Evolutionary conservation across 2,888 invertebrate species (phyloP), one percentile per base, ranked within the genome.

Genomic region (Trichopria drosophilae): DNA sequence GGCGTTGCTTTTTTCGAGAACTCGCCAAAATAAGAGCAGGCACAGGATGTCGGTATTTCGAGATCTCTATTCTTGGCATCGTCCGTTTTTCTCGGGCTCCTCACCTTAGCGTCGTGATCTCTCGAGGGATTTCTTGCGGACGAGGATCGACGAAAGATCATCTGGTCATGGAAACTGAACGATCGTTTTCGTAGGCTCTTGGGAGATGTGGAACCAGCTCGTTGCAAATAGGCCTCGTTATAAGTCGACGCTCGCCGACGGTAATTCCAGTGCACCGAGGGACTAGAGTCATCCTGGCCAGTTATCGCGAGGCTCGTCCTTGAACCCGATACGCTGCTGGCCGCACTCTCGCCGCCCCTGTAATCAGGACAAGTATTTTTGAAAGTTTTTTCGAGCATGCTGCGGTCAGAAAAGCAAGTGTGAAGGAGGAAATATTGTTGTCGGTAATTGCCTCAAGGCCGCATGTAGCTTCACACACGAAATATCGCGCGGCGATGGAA

Each of bases 1-100:
- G 67, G 71, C 43, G 67, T 73, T 57, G 74, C 77, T 62, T 62
- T 81, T 79, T 49, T 82, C 78, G 84, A 82, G 72, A 15, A 83
- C 55, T 86, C 83, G 1, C 90, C 88, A 65, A 90, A 89, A 64
- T 90, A 90, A 0, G 89, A 88, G 65, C 90, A 89, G 0, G 88
- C 88, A 70, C 89, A 90, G 0, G 88, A 87, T 1, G 88, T 86
- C 3, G 88, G 88, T 28, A 89, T 68, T 6, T 83, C 78, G 18
- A 84, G 71, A 20, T 72, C 73, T 13, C 60, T 59, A 3, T 64
- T 64, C 51, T n/a, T 60, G 59, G 35, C 47, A 54, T 41, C 53
- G 37, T 18, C 41, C 49, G 55, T 58, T 63, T 45, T 63, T 28
- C 26, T 67, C 61, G 35, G 35, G 42, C 4, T 42, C 51, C 28